Evolutionary conservation across 2,888 invertebrate species (phyloP).

Genomic region (Rhodophaea formosa): DNA sequence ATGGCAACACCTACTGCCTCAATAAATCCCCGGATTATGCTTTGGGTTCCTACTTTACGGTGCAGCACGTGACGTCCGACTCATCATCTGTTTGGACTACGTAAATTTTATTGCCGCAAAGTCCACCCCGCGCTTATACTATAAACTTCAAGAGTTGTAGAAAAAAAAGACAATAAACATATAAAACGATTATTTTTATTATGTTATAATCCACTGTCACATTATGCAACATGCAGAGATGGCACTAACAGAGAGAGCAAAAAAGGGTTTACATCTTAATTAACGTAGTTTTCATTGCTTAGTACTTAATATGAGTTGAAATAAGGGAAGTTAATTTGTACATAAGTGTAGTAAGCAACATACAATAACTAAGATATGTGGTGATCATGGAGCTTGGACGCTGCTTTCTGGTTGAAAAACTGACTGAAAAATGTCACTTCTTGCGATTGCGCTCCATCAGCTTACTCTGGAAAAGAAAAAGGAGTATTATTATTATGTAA

Average conservation of each 20-base stretch:
- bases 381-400: conserved; percentile 30
- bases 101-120: no score
- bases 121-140: no score
- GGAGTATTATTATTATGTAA: background rate
- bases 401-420: conserved; percentile 25
- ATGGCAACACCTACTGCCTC: no score
- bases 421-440: conserved; percentile 62
- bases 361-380: conserved; percentile 5
- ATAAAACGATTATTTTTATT: background rate
- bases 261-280: conserved; percentile 6
- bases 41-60: no score
- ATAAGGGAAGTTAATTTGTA: background rate
- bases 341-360: background rate
- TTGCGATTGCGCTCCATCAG: conserved; percentile 57
- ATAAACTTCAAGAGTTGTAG: no score
- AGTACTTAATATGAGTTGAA: background rate
- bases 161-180: background rate
- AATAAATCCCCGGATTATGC: no score
- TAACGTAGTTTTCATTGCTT: background rate
- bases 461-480: conserved; percentile 45
- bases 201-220: conserved; percentile 5
- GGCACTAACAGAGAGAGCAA: conserved; percentile 13
- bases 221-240: conserved; percentile 1
- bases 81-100: no score
- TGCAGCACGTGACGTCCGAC: no score